phyloP scores from a whole-genome alignment of 2,797 vertebrate species.

The Brachymystax lenok region DNA sequence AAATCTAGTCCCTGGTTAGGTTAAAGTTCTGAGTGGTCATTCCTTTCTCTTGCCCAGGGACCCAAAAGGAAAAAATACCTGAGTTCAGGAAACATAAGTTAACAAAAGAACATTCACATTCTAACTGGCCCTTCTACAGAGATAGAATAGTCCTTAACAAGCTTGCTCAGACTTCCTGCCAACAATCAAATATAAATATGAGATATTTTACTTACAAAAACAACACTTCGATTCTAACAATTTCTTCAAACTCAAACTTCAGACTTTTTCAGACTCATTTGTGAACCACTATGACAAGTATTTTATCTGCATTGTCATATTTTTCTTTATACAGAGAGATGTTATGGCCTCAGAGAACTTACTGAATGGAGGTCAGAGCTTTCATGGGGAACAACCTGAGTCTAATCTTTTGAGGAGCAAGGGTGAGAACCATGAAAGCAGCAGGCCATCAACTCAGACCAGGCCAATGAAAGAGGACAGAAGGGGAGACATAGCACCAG shows the following conservation, averaged over 20 bases:
- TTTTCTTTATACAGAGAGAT: not conserved
- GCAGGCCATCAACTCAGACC: conserved; percentile 5
- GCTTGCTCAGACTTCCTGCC: not conserved
- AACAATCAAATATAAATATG: no score
- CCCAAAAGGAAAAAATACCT: not conserved
- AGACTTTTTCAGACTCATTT: not conserved
- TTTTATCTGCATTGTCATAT: not conserved
- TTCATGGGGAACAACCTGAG: conserved; percentile 20
- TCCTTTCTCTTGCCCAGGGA: not conserved
- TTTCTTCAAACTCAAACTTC: no score
- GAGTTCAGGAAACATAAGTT: not conserved
- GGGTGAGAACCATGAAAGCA: conserved; percentile 22
- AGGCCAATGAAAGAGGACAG: conserved; percentile 3
- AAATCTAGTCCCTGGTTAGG: not conserved
- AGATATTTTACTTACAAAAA: no score
- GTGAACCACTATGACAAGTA: not conserved
- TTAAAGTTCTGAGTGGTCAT: not conserved
- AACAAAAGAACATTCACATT: not conserved
- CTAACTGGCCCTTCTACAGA: not conserved
- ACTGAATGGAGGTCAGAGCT: conserved; percentile 14
- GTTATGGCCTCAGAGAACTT: conserved; percentile 34
- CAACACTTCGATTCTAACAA: no score
- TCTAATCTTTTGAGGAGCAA: conserved; percentile 11
- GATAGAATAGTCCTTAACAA: not conserved
- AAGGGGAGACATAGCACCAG: conserved; percentile 12